Percentiles rank a stretch among this genome's conserved stretches.
Conservation (phyloP, 2,797 vertebrate genomes). For the Telmatherina bonti region DNA sequence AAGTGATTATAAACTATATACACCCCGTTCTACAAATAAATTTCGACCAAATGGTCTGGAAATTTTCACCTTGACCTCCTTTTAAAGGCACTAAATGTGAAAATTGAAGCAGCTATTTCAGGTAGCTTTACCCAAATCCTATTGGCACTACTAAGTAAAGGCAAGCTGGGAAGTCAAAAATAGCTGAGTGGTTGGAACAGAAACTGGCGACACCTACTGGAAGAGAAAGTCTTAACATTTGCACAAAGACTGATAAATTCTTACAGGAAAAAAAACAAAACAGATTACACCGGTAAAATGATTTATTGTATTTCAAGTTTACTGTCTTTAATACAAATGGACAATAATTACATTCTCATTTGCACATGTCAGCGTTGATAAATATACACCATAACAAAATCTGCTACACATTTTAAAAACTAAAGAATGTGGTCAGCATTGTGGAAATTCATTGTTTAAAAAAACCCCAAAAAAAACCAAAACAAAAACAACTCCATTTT, state of each 20-base stretch:
- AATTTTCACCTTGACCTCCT: background rate
- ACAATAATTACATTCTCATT: background rate
- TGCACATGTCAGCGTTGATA: conserved; percentile 35
- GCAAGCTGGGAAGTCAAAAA: conserved; percentile 23
- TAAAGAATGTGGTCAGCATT: too few species aligned
- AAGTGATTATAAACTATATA: too few species aligned
- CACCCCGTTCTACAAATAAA: background rate
- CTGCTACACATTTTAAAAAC: background rate
- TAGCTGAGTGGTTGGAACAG: background rate
- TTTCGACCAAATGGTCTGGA: background rate
- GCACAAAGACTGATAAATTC: background rate
- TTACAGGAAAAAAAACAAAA: background rate
- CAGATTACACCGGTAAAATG: too few species aligned
- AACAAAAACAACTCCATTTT: too few species aligned
- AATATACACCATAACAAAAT: conserved; percentile 33
- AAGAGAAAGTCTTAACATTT: background rate
- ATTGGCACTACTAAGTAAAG: conserved; percentile 31
- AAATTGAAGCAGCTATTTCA: conserved; percentile 25
- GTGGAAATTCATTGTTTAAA: too few species aligned
- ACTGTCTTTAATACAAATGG: conserved; percentile 22
- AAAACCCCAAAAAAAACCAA: too few species aligned
- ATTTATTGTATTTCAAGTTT: conserved; percentile 23
- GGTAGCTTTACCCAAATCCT: conserved; percentile 23
- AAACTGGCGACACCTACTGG: conserved; percentile 57
- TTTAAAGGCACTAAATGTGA: conserved; percentile 4